These are phyloP conservation scores for Pandemis corylana DNA, from an alignment of 2,888 invertebrate species.

Conservation along the genomic window DNA sequence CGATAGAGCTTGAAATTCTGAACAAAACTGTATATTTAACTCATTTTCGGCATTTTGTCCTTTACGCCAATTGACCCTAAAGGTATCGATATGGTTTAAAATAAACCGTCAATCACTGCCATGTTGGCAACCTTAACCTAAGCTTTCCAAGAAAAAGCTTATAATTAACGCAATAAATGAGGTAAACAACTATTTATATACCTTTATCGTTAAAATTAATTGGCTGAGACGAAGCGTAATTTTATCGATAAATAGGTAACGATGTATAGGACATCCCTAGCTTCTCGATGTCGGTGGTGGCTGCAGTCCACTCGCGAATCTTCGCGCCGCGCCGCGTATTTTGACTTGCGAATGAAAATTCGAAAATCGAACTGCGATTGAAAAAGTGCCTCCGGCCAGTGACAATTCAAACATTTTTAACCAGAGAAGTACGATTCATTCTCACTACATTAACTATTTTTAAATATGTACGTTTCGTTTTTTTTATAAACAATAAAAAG, in stretches of 20 bases:
- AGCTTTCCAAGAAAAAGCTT: not conserved
- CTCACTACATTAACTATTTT: not conserved
- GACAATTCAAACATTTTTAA: slow-evolving; percentile 16
- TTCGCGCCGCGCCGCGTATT: slow-evolving; percentile 57
- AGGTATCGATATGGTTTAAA: no score
- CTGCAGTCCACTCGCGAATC: slow-evolving; percentile 66
- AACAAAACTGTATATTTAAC: no score
- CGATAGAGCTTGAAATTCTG: no score
- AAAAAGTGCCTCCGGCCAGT: slow-evolving; percentile 33
- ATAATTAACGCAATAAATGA: not conserved
- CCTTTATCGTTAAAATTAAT: slow-evolving; percentile 27
- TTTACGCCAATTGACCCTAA: no score
- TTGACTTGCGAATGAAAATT: slow-evolving; percentile 40
- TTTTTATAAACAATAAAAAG: not conserved
- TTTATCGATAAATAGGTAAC: slow-evolving; percentile 56
- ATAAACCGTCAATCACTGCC: not conserved
- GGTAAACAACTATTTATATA: not conserved
- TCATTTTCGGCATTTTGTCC: no score
- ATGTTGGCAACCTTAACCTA: not conserved
- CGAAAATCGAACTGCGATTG: slow-evolving; percentile 51
- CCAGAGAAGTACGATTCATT: slow-evolving; percentile 28
- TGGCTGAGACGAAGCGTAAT: slow-evolving; percentile 24
- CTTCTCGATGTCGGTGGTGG: slow-evolving; percentile 60
- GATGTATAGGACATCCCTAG: slow-evolving; percentile 60
- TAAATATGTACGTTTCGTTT: slow-evolving; percentile 14